Conservation (phyloP, 1,140 invertebrate species). For the Bathynomus jamesi region DNA sequence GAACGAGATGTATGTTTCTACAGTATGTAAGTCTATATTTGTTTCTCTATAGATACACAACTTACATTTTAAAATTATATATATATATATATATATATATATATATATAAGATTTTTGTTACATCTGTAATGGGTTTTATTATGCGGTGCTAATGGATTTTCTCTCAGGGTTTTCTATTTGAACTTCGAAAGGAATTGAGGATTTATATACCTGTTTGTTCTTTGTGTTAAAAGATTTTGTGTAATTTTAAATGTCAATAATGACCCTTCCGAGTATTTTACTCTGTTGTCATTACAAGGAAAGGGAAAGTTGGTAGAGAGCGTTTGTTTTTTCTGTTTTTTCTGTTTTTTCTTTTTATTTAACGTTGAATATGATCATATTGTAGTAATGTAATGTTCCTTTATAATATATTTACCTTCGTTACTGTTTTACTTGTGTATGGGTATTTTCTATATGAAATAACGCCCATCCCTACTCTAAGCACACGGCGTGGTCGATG, state of each 20-base stretch:
- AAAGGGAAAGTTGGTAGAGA: not conserved
- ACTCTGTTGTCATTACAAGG: not conserved
- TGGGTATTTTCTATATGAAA: too few species aligned
- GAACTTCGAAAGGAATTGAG: not conserved
- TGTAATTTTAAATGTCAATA: not conserved
- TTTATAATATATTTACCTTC: not conserved
- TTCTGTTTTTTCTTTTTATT: not conserved
- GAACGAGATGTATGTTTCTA: too few species aligned
- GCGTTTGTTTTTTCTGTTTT: not conserved
- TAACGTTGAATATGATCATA: not conserved
- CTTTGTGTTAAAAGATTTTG: not conserved
- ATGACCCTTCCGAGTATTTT: too few species aligned
- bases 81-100: not conserved
- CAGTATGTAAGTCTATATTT: not conserved
- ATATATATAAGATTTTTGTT: not conserved
- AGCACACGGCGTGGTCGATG: too few species aligned
- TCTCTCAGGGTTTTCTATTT: not conserved
- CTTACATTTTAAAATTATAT: not conserved
- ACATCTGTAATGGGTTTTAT: too few species aligned
- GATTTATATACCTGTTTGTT: not conserved
- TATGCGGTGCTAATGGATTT: not conserved
- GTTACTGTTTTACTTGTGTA: too few species aligned
- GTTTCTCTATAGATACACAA: not conserved
- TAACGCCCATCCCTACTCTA: too few species aligned
- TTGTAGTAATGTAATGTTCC: not conserved